These are phyloP conservation scores for Prionailurus bengalensis DNA, from an alignment of 2,113 vertebrate species.

Conservation along the genomic window DNA sequence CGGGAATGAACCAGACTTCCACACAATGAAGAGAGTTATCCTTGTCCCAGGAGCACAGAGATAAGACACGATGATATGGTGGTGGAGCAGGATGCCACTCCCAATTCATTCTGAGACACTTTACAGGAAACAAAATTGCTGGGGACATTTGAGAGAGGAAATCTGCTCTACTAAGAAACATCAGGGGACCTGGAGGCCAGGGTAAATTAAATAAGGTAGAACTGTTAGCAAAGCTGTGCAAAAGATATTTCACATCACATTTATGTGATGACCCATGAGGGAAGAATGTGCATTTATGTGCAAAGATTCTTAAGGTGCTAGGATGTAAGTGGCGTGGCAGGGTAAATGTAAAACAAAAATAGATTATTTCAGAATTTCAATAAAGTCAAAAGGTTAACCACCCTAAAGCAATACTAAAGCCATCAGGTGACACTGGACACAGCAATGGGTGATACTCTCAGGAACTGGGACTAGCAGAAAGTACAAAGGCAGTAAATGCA, in stretches of 20 bases:
- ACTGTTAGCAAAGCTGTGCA: background rate
- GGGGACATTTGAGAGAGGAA: background rate
- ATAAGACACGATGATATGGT: background rate
- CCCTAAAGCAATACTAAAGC: background rate
- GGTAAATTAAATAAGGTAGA: background rate
- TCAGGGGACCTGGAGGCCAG: background rate
- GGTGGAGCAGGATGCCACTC: too few relatives aligned
- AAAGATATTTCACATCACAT: background rate
- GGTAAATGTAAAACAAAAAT: background rate
- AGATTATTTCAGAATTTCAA: background rate
- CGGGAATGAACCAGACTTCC: background rate
- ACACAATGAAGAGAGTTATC: background rate
- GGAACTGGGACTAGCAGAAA: background rate
- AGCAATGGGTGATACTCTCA: background rate
- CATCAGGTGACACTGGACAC: background rate
- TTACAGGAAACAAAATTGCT: background rate
- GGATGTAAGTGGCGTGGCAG: background rate
- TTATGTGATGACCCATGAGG: background rate
- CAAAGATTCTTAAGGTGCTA: background rate
- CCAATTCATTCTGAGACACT: background rate
- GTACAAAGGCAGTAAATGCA: background rate
- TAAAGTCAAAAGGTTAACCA: background rate
- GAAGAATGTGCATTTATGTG: background rate
- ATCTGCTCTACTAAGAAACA: background rate
- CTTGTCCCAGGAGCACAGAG: background rate